phyloP scores from a whole-genome alignment of 37 sponge, comb jelly and placozoan species.

The Corticium candelabrum region DNA sequence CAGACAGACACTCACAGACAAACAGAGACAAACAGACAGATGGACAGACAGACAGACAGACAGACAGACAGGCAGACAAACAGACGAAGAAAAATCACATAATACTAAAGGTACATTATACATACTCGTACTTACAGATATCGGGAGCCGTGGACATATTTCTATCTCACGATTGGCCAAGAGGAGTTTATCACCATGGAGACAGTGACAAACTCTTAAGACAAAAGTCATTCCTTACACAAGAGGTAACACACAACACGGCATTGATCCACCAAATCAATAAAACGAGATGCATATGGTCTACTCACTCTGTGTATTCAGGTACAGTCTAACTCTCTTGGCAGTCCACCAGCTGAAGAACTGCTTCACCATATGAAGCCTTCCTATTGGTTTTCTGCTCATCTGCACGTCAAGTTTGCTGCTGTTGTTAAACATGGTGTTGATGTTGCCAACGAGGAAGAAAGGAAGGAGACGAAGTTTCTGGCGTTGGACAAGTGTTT shows the following conservation, averaged over 20 bases:
- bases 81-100: too few relatives aligned
- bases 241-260: conserved; percentile 47
- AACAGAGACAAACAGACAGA: too few relatives aligned
- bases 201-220: conserved; percentile 59
- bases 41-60: too few relatives aligned
- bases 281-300: neutral
- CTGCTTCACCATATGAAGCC: conserved; percentile 59
- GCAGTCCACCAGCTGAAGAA: conserved; percentile 72
- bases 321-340: conserved; percentile 45
- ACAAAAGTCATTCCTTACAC: conserved; percentile 65
- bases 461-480: conserved; percentile 41
- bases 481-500: conserved; percentile 90
- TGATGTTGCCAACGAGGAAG: neutral
- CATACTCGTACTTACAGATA: conserved; percentile 25
- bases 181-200: conserved; percentile 80
- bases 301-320: neutral
- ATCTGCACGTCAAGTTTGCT: conserved; percentile 85
- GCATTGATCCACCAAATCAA: neutral
- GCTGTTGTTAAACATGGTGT: conserved; percentile 25
- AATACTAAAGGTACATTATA: too few relatives aligned
- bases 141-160: conserved; percentile 66
- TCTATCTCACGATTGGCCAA: conserved; percentile 98
- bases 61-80: too few relatives aligned
- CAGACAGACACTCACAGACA: neutral
- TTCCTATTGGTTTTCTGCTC: conserved; percentile 87